Evolutionary conservation across 1,140 invertebrate genomes (phyloP).

Genomic region (Kradibia gibbosae): DNA sequence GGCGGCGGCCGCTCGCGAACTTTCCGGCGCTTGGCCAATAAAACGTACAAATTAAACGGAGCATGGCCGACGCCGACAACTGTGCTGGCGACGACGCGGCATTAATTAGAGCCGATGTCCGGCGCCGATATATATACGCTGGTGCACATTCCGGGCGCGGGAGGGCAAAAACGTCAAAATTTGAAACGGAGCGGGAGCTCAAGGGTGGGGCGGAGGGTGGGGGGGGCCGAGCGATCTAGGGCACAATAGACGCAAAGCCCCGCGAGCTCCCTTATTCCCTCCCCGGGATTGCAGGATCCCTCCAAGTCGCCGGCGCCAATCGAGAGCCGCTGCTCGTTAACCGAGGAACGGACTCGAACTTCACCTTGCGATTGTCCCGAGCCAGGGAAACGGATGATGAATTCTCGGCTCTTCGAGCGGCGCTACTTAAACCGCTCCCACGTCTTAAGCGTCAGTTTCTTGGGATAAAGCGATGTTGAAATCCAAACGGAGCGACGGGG

Average conservation of each 20-base stretch:
- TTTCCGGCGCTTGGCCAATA: conserved; percentile 35
- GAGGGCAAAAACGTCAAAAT: conserved; percentile 17
- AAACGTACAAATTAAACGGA: conserved; percentile 35
- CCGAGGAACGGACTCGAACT: too few relatives aligned
- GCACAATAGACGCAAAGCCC: too few relatives aligned
- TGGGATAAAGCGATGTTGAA: too few relatives aligned
- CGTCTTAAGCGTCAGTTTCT: too few relatives aligned
- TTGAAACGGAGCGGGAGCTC: background rate
- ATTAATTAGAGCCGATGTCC: conserved; percentile 43
- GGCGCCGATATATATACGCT: conserved; percentile 50
- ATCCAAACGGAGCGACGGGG: too few relatives aligned
- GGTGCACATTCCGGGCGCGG: conserved; percentile 10
- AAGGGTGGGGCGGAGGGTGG: background rate
- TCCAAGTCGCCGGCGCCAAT: background rate
- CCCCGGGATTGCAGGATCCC: background rate
- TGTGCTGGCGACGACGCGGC: conserved; percentile 15
- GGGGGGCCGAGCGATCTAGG: too few relatives aligned
- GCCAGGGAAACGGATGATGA: too few relatives aligned
- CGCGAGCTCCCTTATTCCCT: background rate
- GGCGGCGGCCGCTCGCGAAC: conserved; percentile 14
- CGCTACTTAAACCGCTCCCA: too few relatives aligned
- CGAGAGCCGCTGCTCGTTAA: background rate
- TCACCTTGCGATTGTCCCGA: too few relatives aligned
- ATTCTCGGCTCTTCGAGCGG: too few relatives aligned
- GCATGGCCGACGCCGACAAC: background rate